Conservation (phyloP, 2,113 vertebrate species). For the Cisticola juncidis region DNA sequence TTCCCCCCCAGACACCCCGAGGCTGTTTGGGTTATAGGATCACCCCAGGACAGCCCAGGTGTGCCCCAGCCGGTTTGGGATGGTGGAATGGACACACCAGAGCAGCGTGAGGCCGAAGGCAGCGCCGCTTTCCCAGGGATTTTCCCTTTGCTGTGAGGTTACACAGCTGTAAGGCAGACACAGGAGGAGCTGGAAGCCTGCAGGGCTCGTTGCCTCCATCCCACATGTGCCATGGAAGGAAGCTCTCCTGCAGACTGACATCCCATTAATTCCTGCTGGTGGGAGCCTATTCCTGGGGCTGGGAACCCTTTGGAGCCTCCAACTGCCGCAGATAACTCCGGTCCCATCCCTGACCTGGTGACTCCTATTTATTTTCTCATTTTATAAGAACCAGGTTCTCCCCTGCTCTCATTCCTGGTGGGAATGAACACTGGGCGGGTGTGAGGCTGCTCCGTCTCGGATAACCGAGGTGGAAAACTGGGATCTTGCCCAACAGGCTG, state of each 20-base stretch:
- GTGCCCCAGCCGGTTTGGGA: neutral
- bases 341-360: slow-evolving; percentile 4
- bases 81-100: neutral
- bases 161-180: slow-evolving; percentile 35
- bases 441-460: neutral
- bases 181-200: slow-evolving; percentile 27
- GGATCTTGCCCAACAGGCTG: neutral
- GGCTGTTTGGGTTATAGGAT: neutral
- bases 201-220: neutral
- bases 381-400: slow-evolving; percentile 39
- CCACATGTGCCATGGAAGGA: slow-evolving; percentile 7
- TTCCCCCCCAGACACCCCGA: neutral
- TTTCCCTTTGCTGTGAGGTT: slow-evolving; percentile 42
- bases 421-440: neutral
- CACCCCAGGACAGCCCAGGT: slow-evolving; percentile 2
- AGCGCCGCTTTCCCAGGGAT: slow-evolving; percentile 47
- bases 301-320: neutral
- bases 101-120: slow-evolving; percentile 11
- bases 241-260: neutral
- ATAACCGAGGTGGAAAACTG: neutral
- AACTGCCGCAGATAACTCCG: neutral
- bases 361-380: slow-evolving; percentile 6
- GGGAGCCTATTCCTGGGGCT: neutral
- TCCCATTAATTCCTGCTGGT: slow-evolving; percentile 44
- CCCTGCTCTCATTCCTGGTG: neutral